Evolutionary conservation across 2,113 vertebrate species (phyloP), one percentile per base, ranked within the genome.

Genomic region (Heliornis fulica): DNA sequence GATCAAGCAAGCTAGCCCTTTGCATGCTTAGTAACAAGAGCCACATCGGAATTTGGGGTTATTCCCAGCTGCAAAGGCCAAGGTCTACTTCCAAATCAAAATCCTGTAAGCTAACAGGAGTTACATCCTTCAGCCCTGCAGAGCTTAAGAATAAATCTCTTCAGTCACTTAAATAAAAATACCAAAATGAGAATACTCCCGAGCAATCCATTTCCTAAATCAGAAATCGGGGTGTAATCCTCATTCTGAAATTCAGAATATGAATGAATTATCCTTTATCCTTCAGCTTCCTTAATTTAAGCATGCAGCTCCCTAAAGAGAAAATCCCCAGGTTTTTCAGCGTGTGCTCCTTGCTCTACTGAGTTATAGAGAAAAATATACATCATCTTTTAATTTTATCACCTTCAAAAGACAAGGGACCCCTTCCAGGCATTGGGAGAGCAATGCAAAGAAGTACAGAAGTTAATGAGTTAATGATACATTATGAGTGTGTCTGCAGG

Each of bases 311-410:
- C 51, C 21, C 26, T 19, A 13, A 63, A 63, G 19, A 22, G 70
- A 82, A 87, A 31, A 7, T 57, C 20, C 15, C 5, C 23, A 26
- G 15, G 11, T 28, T 86, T 21, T 83, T 56, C 18, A 46, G 29
- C 0, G 0, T 4, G 48, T 28, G 41, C 36, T 65, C 36, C 32
- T 87, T 1, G 1, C 40, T 63, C 0, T 0, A 41, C 28, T 57
- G 32, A 77, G 20, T 2, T 0, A 16, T 7, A 54, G 31, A 5
- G 13, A 84, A 29, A 87, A 61, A 11, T 7, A 9, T 8, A 21
- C 1, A 9, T 11, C 17, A 43, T 36, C 25, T 70, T 64, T 34
- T 41, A 26, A 48, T 69, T 80, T 83, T 41, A 50, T 54, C 45
- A 53, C 41, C 53, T 92, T 51, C 36, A 68, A 71, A 68, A 48